Evolutionary conservation across 2,797 vertebrate species (phyloP).

Genomic region (Protosalanx chinensis): DNA sequence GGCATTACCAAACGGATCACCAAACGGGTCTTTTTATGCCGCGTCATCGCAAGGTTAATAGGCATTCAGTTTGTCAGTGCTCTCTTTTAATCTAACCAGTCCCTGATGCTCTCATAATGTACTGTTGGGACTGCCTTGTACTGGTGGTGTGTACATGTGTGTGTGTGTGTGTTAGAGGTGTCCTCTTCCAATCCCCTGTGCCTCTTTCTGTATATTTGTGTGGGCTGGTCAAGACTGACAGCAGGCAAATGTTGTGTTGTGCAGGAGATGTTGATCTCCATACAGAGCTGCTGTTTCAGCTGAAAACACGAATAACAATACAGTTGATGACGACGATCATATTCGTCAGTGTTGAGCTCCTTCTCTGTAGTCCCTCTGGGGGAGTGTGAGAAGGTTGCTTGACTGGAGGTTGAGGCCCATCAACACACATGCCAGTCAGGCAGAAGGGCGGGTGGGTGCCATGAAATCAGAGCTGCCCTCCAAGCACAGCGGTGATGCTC

Average conservation of each 20-base stretch:
- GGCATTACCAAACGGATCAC: constrained; percentile 31
- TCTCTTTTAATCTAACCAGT: constrained; percentile 10
- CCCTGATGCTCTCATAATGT: too few relatives aligned
- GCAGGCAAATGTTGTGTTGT: constrained; percentile 56
- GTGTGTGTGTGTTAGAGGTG: background rate
- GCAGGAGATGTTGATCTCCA: too few relatives aligned
- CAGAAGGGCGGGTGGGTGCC: constrained; percentile 22
- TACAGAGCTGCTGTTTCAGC: constrained; percentile 58
- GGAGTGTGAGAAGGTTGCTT: constrained; percentile 37
- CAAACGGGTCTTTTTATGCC: constrained; percentile 23
- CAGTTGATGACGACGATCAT: too few relatives aligned
- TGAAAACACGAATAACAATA: constrained; percentile 56
- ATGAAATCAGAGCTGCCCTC: constrained; percentile 35
- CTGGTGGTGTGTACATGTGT: background rate
- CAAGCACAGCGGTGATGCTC: constrained; percentile 36
- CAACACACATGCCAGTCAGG: constrained; percentile 11
- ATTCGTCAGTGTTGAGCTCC: too few relatives aligned
- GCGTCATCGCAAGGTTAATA: constrained; percentile 14
- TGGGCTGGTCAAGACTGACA: constrained; percentile 34
- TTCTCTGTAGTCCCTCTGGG: constrained; percentile 17
- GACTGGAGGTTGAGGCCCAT: constrained; percentile 45
- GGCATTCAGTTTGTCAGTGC: constrained; percentile 14
- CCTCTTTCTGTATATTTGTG: constrained; percentile 36
- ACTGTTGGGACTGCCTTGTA: too few relatives aligned
- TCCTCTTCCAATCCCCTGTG: constrained; percentile 7